Conservation (phyloP, 2,888 invertebrate genomes). For the Melitaea athalia region DNA sequence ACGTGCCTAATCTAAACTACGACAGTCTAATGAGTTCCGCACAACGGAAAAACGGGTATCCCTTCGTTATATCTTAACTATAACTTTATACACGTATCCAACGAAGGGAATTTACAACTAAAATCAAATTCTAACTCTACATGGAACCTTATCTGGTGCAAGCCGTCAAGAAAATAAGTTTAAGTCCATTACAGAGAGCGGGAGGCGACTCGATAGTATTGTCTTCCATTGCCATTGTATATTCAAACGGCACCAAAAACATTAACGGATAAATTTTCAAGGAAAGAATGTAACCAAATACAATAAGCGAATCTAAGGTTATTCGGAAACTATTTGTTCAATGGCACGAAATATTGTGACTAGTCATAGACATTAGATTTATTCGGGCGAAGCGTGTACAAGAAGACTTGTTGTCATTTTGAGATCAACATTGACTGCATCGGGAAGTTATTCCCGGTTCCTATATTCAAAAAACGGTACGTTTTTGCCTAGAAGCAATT, state of each 20-base stretch:
- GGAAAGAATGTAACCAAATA: background rate
- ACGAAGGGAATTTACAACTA: conserved; percentile 64
- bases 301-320: background rate
- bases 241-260: background rate
- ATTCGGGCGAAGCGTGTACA: conserved; percentile 40
- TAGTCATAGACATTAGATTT: conserved; percentile 46
- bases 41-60: conserved; percentile 79
- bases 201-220: conserved; percentile 41
- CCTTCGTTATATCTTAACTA: conserved; percentile 65
- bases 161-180: conserved; percentile 54
- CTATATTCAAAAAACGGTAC: too few relatives aligned
- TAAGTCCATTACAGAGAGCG: conserved; percentile 51
- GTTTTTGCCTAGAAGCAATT: too few relatives aligned
- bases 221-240: conserved; percentile 22
- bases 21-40: conserved; percentile 80
- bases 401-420: conserved; percentile 73
- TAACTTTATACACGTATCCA: conserved; percentile 66
- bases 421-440: conserved; percentile 73
- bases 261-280: background rate
- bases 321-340: background rate
- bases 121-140: conserved; percentile 62
- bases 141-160: conserved; percentile 74
- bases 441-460: conserved; percentile 44
- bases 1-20: conserved; percentile 74
- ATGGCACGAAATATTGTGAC: conserved; percentile 58